These are phyloP conservation scores for Drosophila repletoides DNA, from an alignment of 1,140 invertebrate genomes.

Conservation along the genomic window DNA sequence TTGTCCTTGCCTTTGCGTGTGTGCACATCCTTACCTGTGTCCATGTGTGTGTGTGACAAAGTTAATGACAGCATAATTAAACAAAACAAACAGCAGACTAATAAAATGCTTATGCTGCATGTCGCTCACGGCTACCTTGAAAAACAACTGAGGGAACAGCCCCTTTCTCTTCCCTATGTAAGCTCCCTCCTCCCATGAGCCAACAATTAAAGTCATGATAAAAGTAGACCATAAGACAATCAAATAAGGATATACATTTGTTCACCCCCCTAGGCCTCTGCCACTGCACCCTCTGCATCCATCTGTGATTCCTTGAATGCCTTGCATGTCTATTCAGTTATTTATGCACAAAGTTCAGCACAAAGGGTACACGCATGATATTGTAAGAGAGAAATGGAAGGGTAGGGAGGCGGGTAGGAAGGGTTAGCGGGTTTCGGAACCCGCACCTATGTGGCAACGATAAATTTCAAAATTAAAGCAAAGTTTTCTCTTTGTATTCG, in stretches of 20 bases:
- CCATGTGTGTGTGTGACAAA: slow-evolving; percentile 57
- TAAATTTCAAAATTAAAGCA: slow-evolving; percentile 60
- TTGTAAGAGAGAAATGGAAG: background rate
- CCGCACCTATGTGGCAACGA: background rate
- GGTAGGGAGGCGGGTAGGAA: too few relatives aligned
- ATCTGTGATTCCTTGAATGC: slow-evolving; percentile 14
- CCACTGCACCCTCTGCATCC: background rate
- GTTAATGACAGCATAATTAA: slow-evolving; percentile 80
- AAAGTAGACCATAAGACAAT: slow-evolving; percentile 55
- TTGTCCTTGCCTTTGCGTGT: slow-evolving; percentile 5
- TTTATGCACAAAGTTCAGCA: slow-evolving; percentile 59
- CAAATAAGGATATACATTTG: slow-evolving; percentile 22
- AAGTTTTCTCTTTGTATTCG: slow-evolving; percentile 38
- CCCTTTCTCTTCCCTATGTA: slow-evolving; percentile 6
- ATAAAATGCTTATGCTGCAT: slow-evolving; percentile 69
- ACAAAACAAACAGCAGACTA: slow-evolving; percentile 78
- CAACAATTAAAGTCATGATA: slow-evolving; percentile 71
- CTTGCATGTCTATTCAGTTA: slow-evolving; percentile 37
- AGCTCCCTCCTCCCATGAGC: slow-evolving; percentile 33
- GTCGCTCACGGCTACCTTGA: slow-evolving; percentile 49
- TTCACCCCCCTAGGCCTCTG: background rate
- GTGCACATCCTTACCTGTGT: too few relatives aligned
- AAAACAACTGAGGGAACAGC: slow-evolving; percentile 6
- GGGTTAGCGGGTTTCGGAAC: too few relatives aligned
- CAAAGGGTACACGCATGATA: slow-evolving; percentile 33